Evolutionary conservation across 1,140 invertebrate species (phyloP).

Genomic region (Atta colombica): DNA sequence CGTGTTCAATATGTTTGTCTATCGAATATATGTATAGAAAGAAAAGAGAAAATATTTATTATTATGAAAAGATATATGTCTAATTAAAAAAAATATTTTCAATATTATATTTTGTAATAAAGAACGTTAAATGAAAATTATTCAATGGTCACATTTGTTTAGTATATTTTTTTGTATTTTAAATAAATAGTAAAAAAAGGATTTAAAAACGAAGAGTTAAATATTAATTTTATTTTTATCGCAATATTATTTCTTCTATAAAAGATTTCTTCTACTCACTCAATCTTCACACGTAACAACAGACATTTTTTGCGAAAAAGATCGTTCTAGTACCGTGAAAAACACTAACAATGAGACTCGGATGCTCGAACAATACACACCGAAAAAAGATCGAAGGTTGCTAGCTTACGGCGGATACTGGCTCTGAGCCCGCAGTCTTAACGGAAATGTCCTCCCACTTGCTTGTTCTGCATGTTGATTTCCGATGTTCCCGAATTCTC

Average conservation of each 20-base stretch:
- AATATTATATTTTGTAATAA: neutral
- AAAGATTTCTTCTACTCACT: neutral
- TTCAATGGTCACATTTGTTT: neutral
- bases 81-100: neutral
- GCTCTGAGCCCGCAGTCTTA: constrained; percentile 58
- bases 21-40: neutral
- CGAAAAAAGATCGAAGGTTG: constrained; percentile 76
- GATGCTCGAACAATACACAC: constrained; percentile 68
- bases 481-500: constrained; percentile 34
- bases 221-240: constrained; percentile 25
- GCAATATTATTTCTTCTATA: constrained; percentile 5
- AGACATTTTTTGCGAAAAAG: constrained; percentile 69
- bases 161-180: neutral
- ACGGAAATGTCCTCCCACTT: constrained; percentile 36
- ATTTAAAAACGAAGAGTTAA: neutral
- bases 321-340: constrained; percentile 68
- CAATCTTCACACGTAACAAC: neutral
- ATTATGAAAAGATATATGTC: neutral
- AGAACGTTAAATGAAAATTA: too few relatives aligned
- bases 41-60: neutral
- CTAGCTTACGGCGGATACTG: constrained; percentile 56
- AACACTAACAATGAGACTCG: constrained; percentile 13
- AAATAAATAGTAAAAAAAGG: neutral
- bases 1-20: neutral
- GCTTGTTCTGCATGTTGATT: constrained; percentile 52